Evolutionary conservation across 2,113 vertebrate genomes (phyloP).

Genomic region (Thermophis baileyi): DNA sequence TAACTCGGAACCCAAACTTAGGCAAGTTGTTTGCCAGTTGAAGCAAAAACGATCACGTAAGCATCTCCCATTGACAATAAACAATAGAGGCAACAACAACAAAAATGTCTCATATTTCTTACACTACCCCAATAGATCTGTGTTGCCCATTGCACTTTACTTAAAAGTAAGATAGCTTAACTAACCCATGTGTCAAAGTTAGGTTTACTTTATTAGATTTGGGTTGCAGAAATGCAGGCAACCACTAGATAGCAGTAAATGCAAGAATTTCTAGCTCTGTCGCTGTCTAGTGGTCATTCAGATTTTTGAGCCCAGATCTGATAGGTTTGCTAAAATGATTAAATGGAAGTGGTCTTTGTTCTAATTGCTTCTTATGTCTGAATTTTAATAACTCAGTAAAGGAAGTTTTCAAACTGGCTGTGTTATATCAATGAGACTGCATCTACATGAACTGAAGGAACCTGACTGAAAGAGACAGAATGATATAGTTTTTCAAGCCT

Average conservation of each 20-base stretch:
- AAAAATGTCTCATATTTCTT: background rate
- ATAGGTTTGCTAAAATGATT: background rate
- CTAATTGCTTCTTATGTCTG: background rate
- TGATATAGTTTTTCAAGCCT: background rate
- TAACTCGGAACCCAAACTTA: background rate
- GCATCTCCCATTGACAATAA: background rate
- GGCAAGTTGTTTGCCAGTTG: background rate
- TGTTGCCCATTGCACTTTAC: background rate
- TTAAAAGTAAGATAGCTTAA: background rate
- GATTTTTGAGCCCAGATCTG: background rate
- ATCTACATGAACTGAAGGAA: background rate
- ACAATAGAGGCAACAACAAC: background rate
- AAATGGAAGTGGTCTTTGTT: background rate
- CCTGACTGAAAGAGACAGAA: background rate
- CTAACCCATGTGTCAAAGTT: background rate
- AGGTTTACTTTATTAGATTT: background rate
- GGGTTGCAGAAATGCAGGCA: background rate
- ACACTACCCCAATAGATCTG: background rate
- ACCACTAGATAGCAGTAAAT: background rate
- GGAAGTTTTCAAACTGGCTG: background rate
- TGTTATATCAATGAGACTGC: background rate
- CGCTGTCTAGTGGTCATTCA: background rate
- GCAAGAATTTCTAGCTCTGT: background rate
- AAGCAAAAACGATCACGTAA: background rate
- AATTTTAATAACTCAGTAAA: background rate